Base-by-base conservation (phyloP, 1,140 invertebrate species). In the Copidosoma floridanum region DNA sequence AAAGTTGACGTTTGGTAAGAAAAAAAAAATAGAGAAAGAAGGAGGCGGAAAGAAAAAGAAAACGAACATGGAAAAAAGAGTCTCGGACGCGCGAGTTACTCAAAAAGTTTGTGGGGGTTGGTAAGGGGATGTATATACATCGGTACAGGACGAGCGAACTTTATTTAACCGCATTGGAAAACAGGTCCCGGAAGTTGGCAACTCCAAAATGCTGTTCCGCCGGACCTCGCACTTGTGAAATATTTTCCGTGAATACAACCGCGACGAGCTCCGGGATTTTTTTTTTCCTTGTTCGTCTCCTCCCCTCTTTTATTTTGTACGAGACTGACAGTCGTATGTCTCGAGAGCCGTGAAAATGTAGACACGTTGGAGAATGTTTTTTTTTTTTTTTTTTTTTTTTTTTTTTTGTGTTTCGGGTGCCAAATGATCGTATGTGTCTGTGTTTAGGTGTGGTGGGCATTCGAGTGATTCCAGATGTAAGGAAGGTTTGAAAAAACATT, bases 151-250 rank as follows among this genome's bases (percentile, higher is more conserved):
- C 2, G 32, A 26, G 26, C 24, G 56, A 57, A 57, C 56, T 57
- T 57, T 57, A 50, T 57, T 50, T 57, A 57, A 57, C 44, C 35
- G 29, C 37, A 57, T 50, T 57, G 46, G 35, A 57, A 57, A 57
- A 50, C 46, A 46, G 44, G 46, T 26, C n/a, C 21, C 2, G 18
- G 24, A 41, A 50, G 46, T 57, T 50, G 18, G n/a, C 48, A 57
- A 41, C 26, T 40, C 23, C 18, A 21, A 50, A 57, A 50, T 50
- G 35, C 18, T 27, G 37, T 40, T 32, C 7, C 16, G 29, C 29
- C 16, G 10, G 48, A 18, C 7, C 1, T 32, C 23, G 29, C 27
- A 1, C 40, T 12, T 16, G 29, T 32, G 20, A 51, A 35, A 52
- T 52, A 52, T 38, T 52, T 21, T 48, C 29, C 46, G 46, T 48